Evolutionary conservation across 2,888 invertebrate species (phyloP), one percentile per base, ranked within the genome.

Genomic region (Ochropacha duplaris): DNA sequence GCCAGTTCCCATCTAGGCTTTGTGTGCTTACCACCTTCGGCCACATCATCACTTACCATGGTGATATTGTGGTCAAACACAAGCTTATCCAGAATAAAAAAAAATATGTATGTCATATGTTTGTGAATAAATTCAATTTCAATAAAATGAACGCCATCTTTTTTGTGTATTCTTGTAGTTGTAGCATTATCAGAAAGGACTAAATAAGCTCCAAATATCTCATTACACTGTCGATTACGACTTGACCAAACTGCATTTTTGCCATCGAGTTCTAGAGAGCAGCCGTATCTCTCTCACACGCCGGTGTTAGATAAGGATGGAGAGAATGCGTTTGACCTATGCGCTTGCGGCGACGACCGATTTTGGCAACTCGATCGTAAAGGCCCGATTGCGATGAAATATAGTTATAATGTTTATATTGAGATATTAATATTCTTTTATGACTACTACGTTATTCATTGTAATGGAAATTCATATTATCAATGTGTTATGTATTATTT

Each of bases 241-340:
- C 71, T 76, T 71, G 76, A 69, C 74, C 74, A 76, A 83, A 81
- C 81, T 81, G 84, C 84, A 86, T 86, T 84, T 44, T 44, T 44
- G 19, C 19, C 84, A 80, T 84, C 79, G 69, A 74, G 78, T 73
- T 79, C 76, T 83, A 81, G 79, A 82, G 78, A 74, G 72, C 74
- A 66, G 61, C 67, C n/a, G 60, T 49, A 19, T 82, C 81, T 69
- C 78, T 54, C 36, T 86, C 68, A 16, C 22, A 44, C 65, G 1
- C 26, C 16, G 5, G 52, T 0, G 74, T 62, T 60, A 57, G 81
- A 86, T 55, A 2, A 76, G 62, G 87, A 84, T 2, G 58, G 70
- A 14, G n/a, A 50, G 58, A 74, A 69, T 79, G 83, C 81, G 83
- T 80, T 86, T 86, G 87, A 87, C 86, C 86, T 86, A 86, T 86